A percentile compares a stretch with the other conserved stretches of the same genome.
Evolutionary conservation across 2,888 invertebrate genomes (phyloP).

Genomic region (Sminthurides aquaticus): DNA sequence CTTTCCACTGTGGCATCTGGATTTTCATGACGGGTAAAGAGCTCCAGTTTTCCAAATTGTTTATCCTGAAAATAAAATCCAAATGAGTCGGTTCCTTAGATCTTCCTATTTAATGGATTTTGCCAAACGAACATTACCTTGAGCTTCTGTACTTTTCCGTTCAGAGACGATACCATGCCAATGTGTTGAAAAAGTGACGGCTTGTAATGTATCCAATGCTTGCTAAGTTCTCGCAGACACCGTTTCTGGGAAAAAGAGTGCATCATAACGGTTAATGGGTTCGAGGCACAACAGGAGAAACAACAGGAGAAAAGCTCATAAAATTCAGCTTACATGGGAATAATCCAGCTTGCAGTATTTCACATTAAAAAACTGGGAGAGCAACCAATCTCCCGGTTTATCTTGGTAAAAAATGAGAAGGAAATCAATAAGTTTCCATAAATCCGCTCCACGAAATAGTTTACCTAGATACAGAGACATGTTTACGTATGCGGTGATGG

Average conservation of each 20-base stretch:
- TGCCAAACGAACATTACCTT: slow-evolving; percentile 55
- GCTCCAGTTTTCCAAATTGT: slow-evolving; percentile 73
- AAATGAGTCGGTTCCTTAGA: slow-evolving; percentile 10
- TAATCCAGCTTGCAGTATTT: slow-evolving; percentile 80
- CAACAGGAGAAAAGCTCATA: too few relatives aligned
- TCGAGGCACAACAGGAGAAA: too few relatives aligned
- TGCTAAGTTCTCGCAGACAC: slow-evolving; percentile 67
- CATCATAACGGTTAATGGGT: too few relatives aligned
- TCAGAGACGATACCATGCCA: slow-evolving; percentile 86
- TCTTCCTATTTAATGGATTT: neutral
- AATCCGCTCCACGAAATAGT: slow-evolving; percentile 79
- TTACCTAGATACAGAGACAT: slow-evolving; percentile 54
- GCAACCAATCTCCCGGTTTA: slow-evolving; percentile 93
- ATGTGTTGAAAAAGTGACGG: slow-evolving; percentile 92
- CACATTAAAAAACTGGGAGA: slow-evolving; percentile 80
- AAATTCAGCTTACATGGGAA: slow-evolving; percentile 56
- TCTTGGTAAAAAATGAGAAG: slow-evolving; percentile 92
- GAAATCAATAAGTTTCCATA: slow-evolving; percentile 80
- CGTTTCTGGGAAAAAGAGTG: slow-evolving; percentile 64
- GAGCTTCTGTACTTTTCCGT: slow-evolving; percentile 90
- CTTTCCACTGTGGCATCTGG: slow-evolving; percentile 63
- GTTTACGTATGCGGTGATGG: neutral
- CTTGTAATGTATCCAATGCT: slow-evolving; percentile 76
- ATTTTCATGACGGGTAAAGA: slow-evolving; percentile 72
- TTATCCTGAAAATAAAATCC: slow-evolving; percentile 59